Base-by-base conservation (phyloP, 2,888 invertebrate genomes). In the Epinotia demarniana region DNA sequence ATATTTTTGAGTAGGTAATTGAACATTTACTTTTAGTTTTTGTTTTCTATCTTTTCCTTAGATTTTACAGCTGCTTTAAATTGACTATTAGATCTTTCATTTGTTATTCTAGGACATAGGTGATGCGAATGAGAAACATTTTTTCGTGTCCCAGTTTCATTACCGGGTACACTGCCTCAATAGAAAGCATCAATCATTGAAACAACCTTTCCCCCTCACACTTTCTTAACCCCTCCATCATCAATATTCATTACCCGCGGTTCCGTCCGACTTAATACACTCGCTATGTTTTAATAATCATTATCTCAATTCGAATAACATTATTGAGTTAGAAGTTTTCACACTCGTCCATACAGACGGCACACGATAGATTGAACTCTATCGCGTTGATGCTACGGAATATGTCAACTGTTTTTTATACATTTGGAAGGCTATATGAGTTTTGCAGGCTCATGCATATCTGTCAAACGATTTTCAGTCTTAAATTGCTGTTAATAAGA, bases 241-340 rank as follows among this genome's bases (percentile, higher is more conserved):
- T 73, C 62, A 73, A 73, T 73, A 75, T 75, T 75, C 69, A 75
- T 75, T 70, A 70, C 63, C 23, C 61, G 60, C 67, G 53, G 53
- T 16, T 62, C 62, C 74, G 70, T 58, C 33, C 64, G 74, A 64
- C 74, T 75, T 75, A 55, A 72, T 58, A 70, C 39, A 64, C 70
- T 73, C 46, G 62, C 68, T 74, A 71, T 72, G 74, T 70, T 75
- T 75, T 75, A 75, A 70, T 75, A 75, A 75, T 69, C 74, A 70
- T 75, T 75, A 70, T 75, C 69, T 69, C 71, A 57, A 46, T 18
- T 63, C 49, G 70, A 64, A 70, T 75, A 75, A 75, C 70, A 70
- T 75, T 70, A 70, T 70, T 64, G 64, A 70, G 63, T 63, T 74
- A 69, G 58, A n/a, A 70, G 58, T 70, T 74, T 72, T 70, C 39